Evolutionary conservation across 2,888 invertebrate genomes (phyloP).

Genomic region (Luperina testacea): DNA sequence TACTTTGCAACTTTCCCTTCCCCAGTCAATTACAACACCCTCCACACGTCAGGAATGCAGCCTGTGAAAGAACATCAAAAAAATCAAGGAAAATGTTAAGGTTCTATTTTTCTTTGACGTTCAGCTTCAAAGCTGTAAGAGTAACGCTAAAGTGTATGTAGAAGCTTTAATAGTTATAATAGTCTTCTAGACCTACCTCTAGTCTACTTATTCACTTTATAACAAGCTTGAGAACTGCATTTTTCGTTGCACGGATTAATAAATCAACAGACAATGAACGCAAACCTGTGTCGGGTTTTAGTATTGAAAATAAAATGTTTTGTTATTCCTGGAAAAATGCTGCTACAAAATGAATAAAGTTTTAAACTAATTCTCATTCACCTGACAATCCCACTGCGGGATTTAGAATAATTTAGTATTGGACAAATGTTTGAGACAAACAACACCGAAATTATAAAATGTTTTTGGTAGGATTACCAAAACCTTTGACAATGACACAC

Average conservation of each 20-base stretch:
- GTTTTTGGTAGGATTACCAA: constrained; percentile 29
- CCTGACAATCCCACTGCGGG: neutral
- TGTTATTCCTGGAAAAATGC: constrained; percentile 12
- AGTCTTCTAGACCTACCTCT: neutral
- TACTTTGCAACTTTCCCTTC: constrained; percentile 37
- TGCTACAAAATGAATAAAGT: constrained; percentile 6
- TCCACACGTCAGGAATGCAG: constrained; percentile 24
- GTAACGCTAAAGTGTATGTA: neutral
- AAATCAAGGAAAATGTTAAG: constrained; percentile 8
- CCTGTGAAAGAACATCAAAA: constrained; percentile 32
- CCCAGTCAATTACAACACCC: constrained; percentile 49
- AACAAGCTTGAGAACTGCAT: constrained; percentile 34
- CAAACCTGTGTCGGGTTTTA: constrained; percentile 28
- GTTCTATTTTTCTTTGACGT: constrained; percentile 18
- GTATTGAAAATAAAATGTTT: constrained; percentile 26
- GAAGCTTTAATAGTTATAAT: constrained; percentile 23
- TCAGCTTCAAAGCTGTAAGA: constrained; percentile 19
- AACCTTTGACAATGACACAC: constrained; percentile 20
- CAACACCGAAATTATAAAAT: constrained; percentile 3
- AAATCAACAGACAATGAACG: constrained; percentile 37
- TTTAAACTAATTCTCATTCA: constrained; percentile 22
- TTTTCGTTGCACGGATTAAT: constrained; percentile 31
- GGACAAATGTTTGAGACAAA: constrained; percentile 9
- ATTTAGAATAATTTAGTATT: constrained; percentile 9
- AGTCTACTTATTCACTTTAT: constrained; percentile 22